Evolutionary conservation across 1,140 invertebrate genomes (phyloP), one percentile per base, ranked within the genome.

Genomic region (Platorchestia sp.): DNA sequence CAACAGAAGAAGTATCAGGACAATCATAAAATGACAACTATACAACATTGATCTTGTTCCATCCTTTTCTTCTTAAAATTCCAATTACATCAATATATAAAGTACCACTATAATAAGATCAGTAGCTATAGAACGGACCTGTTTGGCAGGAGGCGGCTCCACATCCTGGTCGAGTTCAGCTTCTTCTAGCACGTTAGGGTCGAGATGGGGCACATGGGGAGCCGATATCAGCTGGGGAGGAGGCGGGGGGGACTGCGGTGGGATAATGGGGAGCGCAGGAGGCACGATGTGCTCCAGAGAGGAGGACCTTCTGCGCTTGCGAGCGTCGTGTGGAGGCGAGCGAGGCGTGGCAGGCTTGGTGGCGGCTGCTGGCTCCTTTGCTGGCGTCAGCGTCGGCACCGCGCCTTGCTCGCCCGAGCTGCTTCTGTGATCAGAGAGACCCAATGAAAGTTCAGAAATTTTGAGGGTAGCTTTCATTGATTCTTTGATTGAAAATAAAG

Each of bases 221-320:
- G 44, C n/a, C 41, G 44, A 3, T 36, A 42, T 44, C 3, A 41
- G 86, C 86, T n/a, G 86, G 7, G 86, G 86, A 10, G 53, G 53
- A 14, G 36, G 36, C 7, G 89, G 89, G 10, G 89, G 89, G 3
- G 89, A 91, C 89, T 91, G 89, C 1, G 89, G 89, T 5, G 89
- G 7, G 41, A 91, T 14, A 10, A 91, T 91, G 42, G 89, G 89
- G 6, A 91, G 16, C 3, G 41, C 43, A 27, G 89, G 89, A 45
- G 89, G 89, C 16, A 91, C 89, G 36, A 91, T 91, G 42, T 36
- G 89, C 89, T 91, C 89, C 89, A 91, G 36, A 45, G 89, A 91
- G 1, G 89, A 91, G 1, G 89, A 91, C 22, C 89, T 42, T 22
- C 89, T 10, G 19, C 89, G 89, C 42, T 91, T 91, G 36, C 89